Base-by-base conservation (phyloP, 2,888 invertebrate genomes). In the Drosophila austrosaltans region DNA sequence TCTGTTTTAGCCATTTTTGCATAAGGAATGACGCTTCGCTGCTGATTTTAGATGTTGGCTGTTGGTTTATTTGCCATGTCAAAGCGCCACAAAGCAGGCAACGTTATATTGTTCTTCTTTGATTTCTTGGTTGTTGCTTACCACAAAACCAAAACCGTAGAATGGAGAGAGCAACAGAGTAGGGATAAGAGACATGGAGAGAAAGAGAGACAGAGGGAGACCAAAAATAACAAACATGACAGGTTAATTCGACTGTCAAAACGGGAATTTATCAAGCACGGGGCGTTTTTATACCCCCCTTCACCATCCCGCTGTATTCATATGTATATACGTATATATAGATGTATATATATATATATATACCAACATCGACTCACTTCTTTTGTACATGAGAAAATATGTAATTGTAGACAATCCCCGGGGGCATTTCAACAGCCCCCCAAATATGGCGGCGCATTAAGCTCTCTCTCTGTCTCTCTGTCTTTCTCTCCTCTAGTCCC, bases 241-340 rank as follows among this genome's bases (percentile, higher is more conserved):
- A 82, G 79, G 77, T 81, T 84, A 83, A 82, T 82, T 81, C 81
- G 82, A 79, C 82, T 82, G 82, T 81, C 84, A 84, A 83, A 81
- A 83, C 60, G 74, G 74, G 79, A 79, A 83, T 82, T 82, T 82
- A 81, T 79, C 81, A 81, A 73, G 63, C 66, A 76, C 56, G 28
- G 28, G 28, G n/a, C 12, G 39, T 57, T 28, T 7, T 22, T 5
- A 20, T 32, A 3, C 4, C 28, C n/a, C 3, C 6, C 30, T 6
- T 5, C 30, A 5, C 40, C 10, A 22, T 30, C 40, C 28, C 53
- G 6, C 10, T 32, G 0, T 28, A 48, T 8, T 2, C 12, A 22
- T 10, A 40, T 25, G 8, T 36, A 36, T 4, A 36, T 36, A 36
- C 8, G 10, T 36, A 36, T 32, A 5, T 5, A 32, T 32, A 32